phyloP scores from a whole-genome alignment of 2,888 invertebrate genomes.

The Drosophila aldrichi region DNA sequence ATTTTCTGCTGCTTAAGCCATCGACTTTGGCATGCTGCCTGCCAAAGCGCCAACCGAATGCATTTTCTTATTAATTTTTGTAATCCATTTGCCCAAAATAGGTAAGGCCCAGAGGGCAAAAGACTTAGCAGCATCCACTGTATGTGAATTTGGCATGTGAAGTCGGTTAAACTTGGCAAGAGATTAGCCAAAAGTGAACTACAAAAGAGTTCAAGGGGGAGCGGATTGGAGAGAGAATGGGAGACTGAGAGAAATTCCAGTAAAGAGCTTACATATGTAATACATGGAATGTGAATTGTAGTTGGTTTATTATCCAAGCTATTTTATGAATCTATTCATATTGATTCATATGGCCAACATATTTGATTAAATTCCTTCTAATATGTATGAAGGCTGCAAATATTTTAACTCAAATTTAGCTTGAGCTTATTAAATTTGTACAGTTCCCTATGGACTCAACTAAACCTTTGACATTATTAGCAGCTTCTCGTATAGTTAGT shows the following conservation, averaged over 20 bases:
- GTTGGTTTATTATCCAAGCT: background rate
- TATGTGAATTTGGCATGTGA: constrained; percentile 24
- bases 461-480: background rate
- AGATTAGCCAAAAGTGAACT: constrained; percentile 30
- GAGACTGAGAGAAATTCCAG: background rate
- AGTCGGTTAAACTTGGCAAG: constrained; percentile 3
- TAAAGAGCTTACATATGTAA: constrained; percentile 4
- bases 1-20: constrained; percentile 65
- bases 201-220: constrained; percentile 1
- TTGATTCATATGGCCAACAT: background rate
- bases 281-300: background rate
- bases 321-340: background rate
- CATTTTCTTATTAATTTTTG: constrained; percentile 69
- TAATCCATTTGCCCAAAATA: constrained; percentile 61
- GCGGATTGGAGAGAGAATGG: no score
- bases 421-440: background rate
- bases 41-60: constrained; percentile 38
- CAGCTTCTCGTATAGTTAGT: background rate
- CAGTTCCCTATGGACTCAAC: background rate
- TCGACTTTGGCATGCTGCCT: constrained; percentile 46
- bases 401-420: background rate
- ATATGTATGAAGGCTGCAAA: background rate
- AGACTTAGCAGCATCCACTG: constrained; percentile 13
- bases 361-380: background rate
- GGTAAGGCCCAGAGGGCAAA: constrained; percentile 40